Conservation (phyloP, 1,140 invertebrate species). For the Nilaparvata lugens region DNA sequence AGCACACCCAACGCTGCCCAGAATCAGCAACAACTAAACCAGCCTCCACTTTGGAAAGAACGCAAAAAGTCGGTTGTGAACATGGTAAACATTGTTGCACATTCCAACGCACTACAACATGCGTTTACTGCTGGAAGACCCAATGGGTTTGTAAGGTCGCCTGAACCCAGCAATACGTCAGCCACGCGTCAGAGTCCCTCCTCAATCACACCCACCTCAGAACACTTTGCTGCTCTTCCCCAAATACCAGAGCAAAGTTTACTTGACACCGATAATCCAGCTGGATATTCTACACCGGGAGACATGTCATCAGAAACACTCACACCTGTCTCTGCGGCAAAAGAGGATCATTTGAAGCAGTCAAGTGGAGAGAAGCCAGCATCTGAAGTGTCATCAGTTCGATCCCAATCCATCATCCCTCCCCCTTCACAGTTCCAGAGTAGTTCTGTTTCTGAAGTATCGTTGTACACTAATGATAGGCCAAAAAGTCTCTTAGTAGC, state of each 20-base stretch:
- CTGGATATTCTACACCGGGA: slow-evolving; percentile 25
- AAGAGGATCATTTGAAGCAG: slow-evolving; percentile 15
- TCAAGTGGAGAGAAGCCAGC: slow-evolving; percentile 14
- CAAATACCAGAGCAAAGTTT: slow-evolving; percentile 56
- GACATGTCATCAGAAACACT: slow-evolving; percentile 37
- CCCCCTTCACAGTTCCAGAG: slow-evolving; percentile 62
- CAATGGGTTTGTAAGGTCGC: slow-evolving; percentile 43
- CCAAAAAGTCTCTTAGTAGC: slow-evolving; percentile 45
- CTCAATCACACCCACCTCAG: slow-evolving; percentile 31
- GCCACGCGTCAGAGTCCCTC: slow-evolving; percentile 29
- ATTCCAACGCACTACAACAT: slow-evolving; percentile 1
- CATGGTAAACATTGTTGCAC: slow-evolving; percentile 40
- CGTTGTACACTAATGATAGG: slow-evolving; percentile 45
- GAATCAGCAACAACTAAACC: slow-evolving; percentile 19
- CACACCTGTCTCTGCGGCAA: slow-evolving; percentile 34
- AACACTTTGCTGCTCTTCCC: slow-evolving; percentile 45
- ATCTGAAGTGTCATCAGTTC: slow-evolving; percentile 33
- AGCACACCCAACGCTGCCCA: slow-evolving; percentile 38
- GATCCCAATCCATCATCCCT: slow-evolving; percentile 48
- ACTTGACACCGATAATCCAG: slow-evolving; percentile 47
- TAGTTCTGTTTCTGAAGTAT: slow-evolving; percentile 43
- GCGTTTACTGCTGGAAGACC: slow-evolving; percentile 34
- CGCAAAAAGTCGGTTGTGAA: slow-evolving; percentile 40
- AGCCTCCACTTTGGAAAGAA: slow-evolving; percentile 15
- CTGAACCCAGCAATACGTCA: slow-evolving; percentile 29